Conservation (phyloP, 2,113 vertebrate genomes). For the Formicarius rufipectus region DNA sequence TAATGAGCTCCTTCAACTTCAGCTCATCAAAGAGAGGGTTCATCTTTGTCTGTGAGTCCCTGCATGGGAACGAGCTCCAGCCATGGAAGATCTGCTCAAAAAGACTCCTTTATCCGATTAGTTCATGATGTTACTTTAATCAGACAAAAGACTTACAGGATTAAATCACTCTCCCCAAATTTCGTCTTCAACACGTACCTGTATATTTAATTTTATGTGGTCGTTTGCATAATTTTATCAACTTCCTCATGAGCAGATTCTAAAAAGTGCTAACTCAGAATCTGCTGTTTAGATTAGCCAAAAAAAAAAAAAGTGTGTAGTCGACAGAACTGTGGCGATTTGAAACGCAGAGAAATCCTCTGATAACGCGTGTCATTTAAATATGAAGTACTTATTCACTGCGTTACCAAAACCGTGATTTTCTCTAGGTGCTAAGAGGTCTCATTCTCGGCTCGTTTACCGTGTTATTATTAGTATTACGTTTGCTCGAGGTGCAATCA, state of each 20-base stretch:
- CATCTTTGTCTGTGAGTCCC: neutral
- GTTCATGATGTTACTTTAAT: neutral
- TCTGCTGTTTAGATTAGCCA: neutral
- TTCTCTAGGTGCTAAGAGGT: neutral
- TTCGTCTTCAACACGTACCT: neutral
- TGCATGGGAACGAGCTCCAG: neutral
- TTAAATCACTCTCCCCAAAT: neutral
- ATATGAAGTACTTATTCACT: rapidly evolving
- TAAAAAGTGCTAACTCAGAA: neutral
- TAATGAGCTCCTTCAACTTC: neutral
- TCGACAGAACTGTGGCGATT: neutral
- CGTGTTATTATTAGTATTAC: neutral
- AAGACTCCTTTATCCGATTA: neutral
- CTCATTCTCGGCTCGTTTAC: neutral
- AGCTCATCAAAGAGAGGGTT: neutral
- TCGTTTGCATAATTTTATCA: neutral
- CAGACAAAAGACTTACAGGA: neutral
- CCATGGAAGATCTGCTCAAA: neutral
- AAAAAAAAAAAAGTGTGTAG: too few species aligned
- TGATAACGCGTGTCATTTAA: neutral
- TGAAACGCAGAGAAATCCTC: neutral
- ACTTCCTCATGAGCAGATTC: neutral
- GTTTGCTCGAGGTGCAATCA: neutral
- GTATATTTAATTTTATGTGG: neutral
- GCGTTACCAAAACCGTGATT: neutral